Percentiles rank a stretch among this genome's conserved stretches.
These are phyloP conservation scores for Cyclina sinensis DNA, from an alignment of 1,140 invertebrate genomes.

Conservation along the genomic window DNA sequence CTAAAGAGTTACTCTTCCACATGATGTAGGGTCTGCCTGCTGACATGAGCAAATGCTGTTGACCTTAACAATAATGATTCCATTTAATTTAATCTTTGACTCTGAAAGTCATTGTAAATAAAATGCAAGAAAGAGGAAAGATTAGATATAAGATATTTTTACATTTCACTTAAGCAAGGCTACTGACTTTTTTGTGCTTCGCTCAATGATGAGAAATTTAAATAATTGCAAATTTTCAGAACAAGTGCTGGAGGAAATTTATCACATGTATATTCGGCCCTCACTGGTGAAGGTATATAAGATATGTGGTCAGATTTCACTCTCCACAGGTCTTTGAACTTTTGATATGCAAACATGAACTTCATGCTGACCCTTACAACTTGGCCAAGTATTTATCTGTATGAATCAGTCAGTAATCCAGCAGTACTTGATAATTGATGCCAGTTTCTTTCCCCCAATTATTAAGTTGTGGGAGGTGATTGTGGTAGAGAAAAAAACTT, in stretches of 20 bases:
- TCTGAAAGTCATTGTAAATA: too few relatives aligned
- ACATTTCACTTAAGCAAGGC: too few relatives aligned
- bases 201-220: too few relatives aligned
- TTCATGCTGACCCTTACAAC: not conserved
- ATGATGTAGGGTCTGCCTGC: too few relatives aligned
- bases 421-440: not conserved
- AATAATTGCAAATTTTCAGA: too few relatives aligned
- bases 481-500: not conserved
- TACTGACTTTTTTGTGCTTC: too few relatives aligned
- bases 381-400: not conserved
- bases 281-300: not conserved
- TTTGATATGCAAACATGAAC: conserved; percentile 20
- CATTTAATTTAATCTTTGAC: too few relatives aligned
- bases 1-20: too few relatives aligned
- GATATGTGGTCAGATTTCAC: not conserved
- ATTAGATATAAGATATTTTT: too few relatives aligned
- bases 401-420: not conserved
- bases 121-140: too few relatives aligned
- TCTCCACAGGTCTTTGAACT: conserved; percentile 3
- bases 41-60: too few relatives aligned
- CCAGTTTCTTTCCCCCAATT: not conserved
- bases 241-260: not conserved
- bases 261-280: not conserved
- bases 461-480: not conserved
- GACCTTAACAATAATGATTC: too few relatives aligned